These are phyloP conservation scores for Pyrochroa serraticornis DNA, from an alignment of 2,888 invertebrate species.

Conservation along the genomic window DNA sequence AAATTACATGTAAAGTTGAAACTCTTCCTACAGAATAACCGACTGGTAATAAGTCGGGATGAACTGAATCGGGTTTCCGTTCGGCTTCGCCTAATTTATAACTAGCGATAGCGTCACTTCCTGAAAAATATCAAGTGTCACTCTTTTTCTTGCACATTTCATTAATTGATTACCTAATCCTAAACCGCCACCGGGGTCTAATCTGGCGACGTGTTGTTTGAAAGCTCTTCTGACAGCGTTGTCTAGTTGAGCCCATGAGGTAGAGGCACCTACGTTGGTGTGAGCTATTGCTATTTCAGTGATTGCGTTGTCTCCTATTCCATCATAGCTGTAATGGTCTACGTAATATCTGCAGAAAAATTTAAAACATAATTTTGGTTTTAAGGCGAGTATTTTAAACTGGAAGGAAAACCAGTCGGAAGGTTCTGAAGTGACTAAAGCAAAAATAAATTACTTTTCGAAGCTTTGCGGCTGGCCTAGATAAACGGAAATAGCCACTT, in stretches of 20 bases:
- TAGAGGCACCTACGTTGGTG: slow-evolving; percentile 89
- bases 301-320: slow-evolving; percentile 54
- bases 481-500: slow-evolving; percentile 86
- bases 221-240: slow-evolving; percentile 89
- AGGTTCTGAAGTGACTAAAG: no score
- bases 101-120: slow-evolving; percentile 85
- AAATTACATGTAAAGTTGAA: slow-evolving; percentile 86
- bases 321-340: slow-evolving; percentile 55
- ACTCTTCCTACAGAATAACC: slow-evolving; percentile 92
- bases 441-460: slow-evolving; percentile 51
- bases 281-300: slow-evolving; percentile 83
- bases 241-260: slow-evolving; percentile 94
- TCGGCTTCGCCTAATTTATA: slow-evolving; percentile 93
- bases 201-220: slow-evolving; percentile 90
- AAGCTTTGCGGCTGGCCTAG: slow-evolving; percentile 83
- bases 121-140: slow-evolving; percentile 27
- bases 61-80: slow-evolving; percentile 77
- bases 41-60: slow-evolving; percentile 90
- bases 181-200: slow-evolving; percentile 91
- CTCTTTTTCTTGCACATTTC: no score
- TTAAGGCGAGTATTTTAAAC: no score
- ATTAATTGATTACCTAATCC: slow-evolving; percentile 63
- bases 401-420: no score
- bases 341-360: slow-evolving; percentile 48
- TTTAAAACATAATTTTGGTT: no score